Base-by-base conservation (phyloP, 1,140 invertebrate species). In the Frieseomelitta varia region DNA sequence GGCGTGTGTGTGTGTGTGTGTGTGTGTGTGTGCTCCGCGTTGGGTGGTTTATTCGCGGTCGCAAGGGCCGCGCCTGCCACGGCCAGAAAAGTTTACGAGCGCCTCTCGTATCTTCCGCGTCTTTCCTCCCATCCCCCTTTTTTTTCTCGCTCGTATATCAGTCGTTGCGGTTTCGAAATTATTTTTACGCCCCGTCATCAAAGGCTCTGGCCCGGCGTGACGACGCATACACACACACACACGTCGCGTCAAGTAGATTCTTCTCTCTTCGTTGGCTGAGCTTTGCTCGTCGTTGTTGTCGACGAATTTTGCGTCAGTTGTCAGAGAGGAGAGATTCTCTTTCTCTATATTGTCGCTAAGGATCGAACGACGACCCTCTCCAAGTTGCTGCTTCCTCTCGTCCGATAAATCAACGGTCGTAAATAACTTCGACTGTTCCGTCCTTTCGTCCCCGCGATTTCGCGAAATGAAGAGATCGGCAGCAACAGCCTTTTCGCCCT, bases 321-420 rank as follows among this genome's bases (percentile, higher is more conserved):
- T 10, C 8, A 51, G 83, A 87, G 69, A 67, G 67, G 63, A 84
- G 86, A 80, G 73, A 75, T 63, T 68, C 73, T 92, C 90, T 91
- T 87, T 91, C 30, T 30, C 1, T 92, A 86, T 86, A 92, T 90
- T 89, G 90, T 93, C 82, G 84, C 65, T 87, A 84, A 88, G 91
- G 91, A 93, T 93, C 89, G 91, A 85, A 69, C 68, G 85, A 91
- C 90, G 88, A 84, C 85, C 79, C 86, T 89, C 91, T 93, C 91
- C 93, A 88, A 91, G 91, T 90, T 90, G 89, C 86, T 47, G 24
- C 47, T 93, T 93, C 91, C 93, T 93, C 93, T 94, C 88, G 88
- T 92, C 91, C 92, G 92, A 94, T 94, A 94, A 94, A 94, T 94
- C 93, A 94, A 90, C 87, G 86, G 88, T 91, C 93, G 92, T 94